Evolutionary conservation across 1,140 invertebrate genomes (phyloP).

Genomic region (Drosophila dunni): DNA sequence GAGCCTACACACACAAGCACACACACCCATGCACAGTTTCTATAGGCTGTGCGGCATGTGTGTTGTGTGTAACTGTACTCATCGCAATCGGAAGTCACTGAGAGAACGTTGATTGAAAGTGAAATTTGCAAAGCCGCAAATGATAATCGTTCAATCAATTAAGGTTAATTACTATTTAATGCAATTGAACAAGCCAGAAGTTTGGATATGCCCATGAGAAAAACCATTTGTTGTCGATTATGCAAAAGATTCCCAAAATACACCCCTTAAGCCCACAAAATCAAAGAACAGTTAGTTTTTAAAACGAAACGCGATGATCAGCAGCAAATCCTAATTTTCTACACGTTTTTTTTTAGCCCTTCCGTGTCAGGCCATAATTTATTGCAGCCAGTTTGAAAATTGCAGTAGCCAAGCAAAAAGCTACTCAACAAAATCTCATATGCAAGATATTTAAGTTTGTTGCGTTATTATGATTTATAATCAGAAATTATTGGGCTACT

Average conservation of each 20-base stretch:
- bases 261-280: constrained; percentile 9
- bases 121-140: constrained; percentile 60
- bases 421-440: constrained; percentile 25
- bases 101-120: constrained; percentile 65
- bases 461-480: constrained; percentile 74
- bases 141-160: constrained; percentile 80
- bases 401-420: constrained; percentile 62
- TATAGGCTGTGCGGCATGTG: constrained; percentile 26
- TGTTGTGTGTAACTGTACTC: constrained; percentile 51
- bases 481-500: constrained; percentile 78
- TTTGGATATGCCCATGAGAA: constrained; percentile 42
- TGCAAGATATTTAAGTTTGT: constrained; percentile 70
- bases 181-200: constrained; percentile 53
- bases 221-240: constrained; percentile 55
- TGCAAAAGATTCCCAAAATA: constrained; percentile 46
- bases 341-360: constrained; percentile 25
- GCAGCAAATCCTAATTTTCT: constrained; percentile 16
- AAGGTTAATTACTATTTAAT: constrained; percentile 78
- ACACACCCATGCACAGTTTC: constrained; percentile 19
- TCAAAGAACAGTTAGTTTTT: constrained; percentile 69
- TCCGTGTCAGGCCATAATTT: constrained; percentile 66
- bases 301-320: constrained; percentile 57
- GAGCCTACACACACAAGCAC: constrained; percentile 9
- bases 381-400: constrained; percentile 52
- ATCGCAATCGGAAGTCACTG: constrained; percentile 68